These are phyloP conservation scores for Tapera naevia DNA, from an alignment of 2,797 vertebrate genomes.

Conservation along the genomic window DNA sequence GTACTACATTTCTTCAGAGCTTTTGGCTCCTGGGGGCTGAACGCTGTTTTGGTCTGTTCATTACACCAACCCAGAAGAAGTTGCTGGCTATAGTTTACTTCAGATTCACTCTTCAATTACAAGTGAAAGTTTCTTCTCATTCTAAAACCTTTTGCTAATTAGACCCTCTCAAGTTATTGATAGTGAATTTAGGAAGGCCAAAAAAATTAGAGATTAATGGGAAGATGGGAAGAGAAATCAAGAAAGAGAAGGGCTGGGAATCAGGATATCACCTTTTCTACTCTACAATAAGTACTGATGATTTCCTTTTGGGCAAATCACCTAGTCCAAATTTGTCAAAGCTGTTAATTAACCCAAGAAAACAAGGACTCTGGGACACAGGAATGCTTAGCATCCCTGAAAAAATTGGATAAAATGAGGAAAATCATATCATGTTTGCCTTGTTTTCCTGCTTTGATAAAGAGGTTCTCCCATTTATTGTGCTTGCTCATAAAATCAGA, in stretches of 20 bases:
- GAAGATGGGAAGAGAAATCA: not conserved
- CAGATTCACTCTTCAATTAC: not conserved
- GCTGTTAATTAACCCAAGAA: not conserved
- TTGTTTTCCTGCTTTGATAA: not conserved
- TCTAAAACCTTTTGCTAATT: not conserved
- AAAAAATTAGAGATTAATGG: not conserved
- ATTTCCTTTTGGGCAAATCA: not conserved
- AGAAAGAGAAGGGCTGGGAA: not conserved
- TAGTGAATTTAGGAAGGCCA: not conserved
- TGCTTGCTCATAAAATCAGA: not conserved
- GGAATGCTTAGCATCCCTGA: not conserved
- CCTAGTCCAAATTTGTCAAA: not conserved
- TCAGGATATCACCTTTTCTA: not conserved
- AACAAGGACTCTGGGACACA: not conserved
- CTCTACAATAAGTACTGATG: not conserved
- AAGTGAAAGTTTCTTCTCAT: not conserved
- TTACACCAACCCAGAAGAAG: not conserved
- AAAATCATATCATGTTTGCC: not conserved
- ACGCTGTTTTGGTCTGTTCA: not conserved
- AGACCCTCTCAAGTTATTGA: not conserved
- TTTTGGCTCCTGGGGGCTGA: not conserved
- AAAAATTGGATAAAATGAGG: slow-evolving; percentile 5
- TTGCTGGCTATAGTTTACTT: not conserved
- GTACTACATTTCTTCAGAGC: not conserved
- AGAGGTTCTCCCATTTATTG: not conserved